A percentile compares a stretch with the other conserved stretches of the same genome.
Evolutionary conservation across 2,888 invertebrate genomes (phyloP).

Genomic region (Dolichopus griseipennis): DNA sequence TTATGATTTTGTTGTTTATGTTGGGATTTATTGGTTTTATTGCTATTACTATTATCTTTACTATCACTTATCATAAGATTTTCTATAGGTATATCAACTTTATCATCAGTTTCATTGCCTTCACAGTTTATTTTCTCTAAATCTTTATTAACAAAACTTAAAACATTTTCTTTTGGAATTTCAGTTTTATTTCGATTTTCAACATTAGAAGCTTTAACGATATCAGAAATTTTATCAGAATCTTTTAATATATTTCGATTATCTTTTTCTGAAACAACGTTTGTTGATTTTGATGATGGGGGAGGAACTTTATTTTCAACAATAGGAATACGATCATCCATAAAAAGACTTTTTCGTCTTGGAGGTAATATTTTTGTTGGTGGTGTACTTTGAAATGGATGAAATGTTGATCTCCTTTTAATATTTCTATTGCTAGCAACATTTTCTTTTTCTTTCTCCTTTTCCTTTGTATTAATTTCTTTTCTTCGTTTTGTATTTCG

Average conservation of each 20-base stretch:
- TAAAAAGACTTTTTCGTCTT: not conserved
- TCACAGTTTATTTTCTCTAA: not conserved
- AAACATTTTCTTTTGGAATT: not conserved
- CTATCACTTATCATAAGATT: constrained; percentile 4
- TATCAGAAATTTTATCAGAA: not conserved
- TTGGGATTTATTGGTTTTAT: not conserved
- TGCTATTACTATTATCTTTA: not conserved
- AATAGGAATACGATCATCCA: constrained; percentile 2
- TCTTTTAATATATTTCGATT: not conserved
- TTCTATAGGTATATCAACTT: constrained; percentile 6
- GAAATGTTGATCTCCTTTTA: not conserved
- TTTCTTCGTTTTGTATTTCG: not conserved
- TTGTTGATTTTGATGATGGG: not conserved
- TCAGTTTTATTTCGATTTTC: not conserved
- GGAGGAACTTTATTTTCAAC: constrained; percentile 4
- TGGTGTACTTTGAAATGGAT: not conserved
- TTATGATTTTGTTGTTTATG: not conserved
- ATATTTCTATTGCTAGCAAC: not conserved
- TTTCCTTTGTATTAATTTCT: not conserved
- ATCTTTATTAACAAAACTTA: not conserved
- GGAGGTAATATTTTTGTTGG: not conserved
- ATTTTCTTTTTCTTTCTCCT: not conserved
- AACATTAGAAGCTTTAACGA: not conserved
- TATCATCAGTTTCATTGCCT: not conserved
- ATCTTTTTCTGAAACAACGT: not conserved